These are phyloP conservation scores for Ammospiza nelsoni DNA, from an alignment of 2,113 vertebrate species.

Conservation along the genomic window DNA sequence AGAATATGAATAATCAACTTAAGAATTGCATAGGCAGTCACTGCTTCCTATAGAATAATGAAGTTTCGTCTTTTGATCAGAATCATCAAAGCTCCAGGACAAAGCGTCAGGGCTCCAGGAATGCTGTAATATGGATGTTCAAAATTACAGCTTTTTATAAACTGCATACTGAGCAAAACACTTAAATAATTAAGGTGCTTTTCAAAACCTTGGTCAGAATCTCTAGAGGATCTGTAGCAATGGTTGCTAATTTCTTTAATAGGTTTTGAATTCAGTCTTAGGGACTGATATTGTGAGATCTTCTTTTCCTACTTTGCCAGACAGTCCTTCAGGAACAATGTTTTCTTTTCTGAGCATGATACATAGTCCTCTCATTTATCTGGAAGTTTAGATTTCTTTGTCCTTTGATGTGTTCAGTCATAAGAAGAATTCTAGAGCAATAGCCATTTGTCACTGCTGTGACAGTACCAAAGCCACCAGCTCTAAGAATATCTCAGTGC, in stretches of 20 bases:
- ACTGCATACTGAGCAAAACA: neutral
- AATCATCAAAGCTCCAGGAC: neutral
- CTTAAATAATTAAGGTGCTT: neutral
- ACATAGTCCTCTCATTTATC: neutral
- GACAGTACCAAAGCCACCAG: neutral
- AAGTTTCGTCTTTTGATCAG: neutral
- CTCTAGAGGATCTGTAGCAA: neutral
- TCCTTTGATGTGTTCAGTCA: neutral
- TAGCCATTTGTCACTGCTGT: neutral
- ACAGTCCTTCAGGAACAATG: neutral
- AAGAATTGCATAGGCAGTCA: neutral
- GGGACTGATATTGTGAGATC: neutral
- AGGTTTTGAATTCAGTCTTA: neutral
- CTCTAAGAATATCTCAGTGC: neutral
- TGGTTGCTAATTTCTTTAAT: neutral
- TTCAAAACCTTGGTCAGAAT: neutral
- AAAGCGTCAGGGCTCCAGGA: neutral
- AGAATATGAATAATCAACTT: neutral
- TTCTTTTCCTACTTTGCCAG: neutral
- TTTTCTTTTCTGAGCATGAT: neutral
- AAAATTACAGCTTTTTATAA: neutral
- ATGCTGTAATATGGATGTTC: neutral
- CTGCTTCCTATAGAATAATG: neutral
- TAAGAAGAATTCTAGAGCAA: neutral
- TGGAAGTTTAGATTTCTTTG: neutral